These are phyloP conservation scores for Catostylus mosaicus DNA, from an alignment of 30 jellyfish, hydroid and myxozoan genomes.

Conservation along the genomic window DNA sequence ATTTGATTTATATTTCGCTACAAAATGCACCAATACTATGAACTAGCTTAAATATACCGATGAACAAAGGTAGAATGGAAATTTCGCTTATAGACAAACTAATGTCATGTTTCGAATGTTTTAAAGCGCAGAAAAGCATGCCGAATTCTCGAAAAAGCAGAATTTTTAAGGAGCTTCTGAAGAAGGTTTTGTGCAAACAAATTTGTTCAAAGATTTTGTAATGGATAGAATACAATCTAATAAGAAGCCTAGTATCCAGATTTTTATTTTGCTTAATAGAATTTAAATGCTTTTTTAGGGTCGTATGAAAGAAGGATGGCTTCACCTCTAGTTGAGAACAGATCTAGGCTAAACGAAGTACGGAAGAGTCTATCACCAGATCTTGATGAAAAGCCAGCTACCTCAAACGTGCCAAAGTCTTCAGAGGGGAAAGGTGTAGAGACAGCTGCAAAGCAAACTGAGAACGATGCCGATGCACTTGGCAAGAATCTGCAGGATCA, in stretches of 20 bases:
- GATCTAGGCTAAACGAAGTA: background rate
- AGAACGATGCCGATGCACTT: background rate
- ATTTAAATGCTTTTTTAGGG: background rate
- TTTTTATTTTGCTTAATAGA: background rate
- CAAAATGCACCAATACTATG: too few species aligned
- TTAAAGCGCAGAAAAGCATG: too few species aligned
- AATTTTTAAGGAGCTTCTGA: too few species aligned
- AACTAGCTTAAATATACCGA: too few species aligned
- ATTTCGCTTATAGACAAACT: too few species aligned
- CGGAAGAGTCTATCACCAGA: constrained; percentile 15
- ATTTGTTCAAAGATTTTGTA: background rate
- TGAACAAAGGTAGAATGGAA: too few species aligned
- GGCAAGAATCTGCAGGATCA: background rate
- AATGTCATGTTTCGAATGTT: too few species aligned
- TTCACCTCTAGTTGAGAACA: constrained; percentile 35
- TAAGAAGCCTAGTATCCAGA: background rate
- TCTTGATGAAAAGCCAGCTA: constrained; percentile 47
- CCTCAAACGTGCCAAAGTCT: background rate
- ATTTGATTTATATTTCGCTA: too few species aligned
- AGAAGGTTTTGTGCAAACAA: too few species aligned
- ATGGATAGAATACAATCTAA: background rate
- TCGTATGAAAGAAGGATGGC: background rate
- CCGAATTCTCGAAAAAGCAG: too few species aligned
- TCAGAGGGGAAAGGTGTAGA: background rate
- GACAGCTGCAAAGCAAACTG: background rate